These are phyloP conservation scores for Erebia palarica DNA, from an alignment of 2,888 invertebrate species.

Conservation along the genomic window DNA sequence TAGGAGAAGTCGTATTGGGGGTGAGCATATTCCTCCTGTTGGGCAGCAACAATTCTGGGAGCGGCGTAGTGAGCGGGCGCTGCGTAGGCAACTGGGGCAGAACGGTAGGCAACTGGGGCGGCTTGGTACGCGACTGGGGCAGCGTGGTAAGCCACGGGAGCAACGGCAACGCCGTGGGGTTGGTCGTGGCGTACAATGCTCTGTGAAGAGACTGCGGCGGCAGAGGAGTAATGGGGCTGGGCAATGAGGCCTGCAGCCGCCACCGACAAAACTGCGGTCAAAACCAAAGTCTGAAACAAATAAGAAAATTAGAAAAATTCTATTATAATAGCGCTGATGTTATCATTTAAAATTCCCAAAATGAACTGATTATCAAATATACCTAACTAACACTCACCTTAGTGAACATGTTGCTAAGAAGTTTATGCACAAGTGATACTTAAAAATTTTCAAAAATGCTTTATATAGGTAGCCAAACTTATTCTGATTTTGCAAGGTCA, in stretches of 20 bases:
- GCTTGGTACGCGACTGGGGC: constrained; percentile 46
- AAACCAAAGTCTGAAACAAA: constrained; percentile 53
- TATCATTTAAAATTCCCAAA: neutral
- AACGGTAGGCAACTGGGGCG: constrained; percentile 35
- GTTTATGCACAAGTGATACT: constrained; percentile 9
- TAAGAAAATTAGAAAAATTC: neutral
- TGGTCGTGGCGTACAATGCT: constrained; percentile 67
- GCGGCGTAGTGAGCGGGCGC: constrained; percentile 50
- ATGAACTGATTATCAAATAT: neutral
- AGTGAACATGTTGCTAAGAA: constrained; percentile 59
- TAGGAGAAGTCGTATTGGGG: constrained; percentile 82
- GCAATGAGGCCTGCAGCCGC: constrained; percentile 62
- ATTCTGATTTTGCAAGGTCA: constrained; percentile 1
- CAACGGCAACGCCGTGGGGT: constrained; percentile 48
- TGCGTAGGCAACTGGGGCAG: constrained; percentile 50
- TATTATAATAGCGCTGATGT: neutral
- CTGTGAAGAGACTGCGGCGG: constrained; percentile 63
- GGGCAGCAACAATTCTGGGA: constrained; percentile 54
- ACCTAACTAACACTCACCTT: constrained; percentile 58
- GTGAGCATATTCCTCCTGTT: constrained; percentile 61
- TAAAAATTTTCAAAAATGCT: neutral
- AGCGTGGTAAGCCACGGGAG: constrained; percentile 47
- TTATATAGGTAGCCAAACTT: constrained; percentile 7
- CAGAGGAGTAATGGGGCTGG: constrained; percentile 59
- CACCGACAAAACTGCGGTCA: constrained; percentile 60